Percentiles rank a stretch among this genome's conserved stretches.
Conservation (phyloP, 2,888 invertebrate species). For the Lamellibrachia satsuma region DNA sequence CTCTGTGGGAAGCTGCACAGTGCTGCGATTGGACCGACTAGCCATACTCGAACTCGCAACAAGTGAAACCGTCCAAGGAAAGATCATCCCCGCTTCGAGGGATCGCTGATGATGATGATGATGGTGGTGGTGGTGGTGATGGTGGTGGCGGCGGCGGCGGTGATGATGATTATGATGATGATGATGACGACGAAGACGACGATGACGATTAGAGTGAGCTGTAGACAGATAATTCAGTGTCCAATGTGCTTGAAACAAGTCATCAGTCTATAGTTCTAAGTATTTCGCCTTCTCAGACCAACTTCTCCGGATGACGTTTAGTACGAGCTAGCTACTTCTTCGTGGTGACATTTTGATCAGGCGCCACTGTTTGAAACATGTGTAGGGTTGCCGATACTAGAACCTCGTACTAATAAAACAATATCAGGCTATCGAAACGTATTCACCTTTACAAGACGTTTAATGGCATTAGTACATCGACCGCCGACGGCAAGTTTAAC, state of each 20-base stretch:
- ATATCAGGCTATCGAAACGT: not conserved
- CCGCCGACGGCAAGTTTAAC: not conserved
- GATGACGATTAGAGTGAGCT: too few species aligned
- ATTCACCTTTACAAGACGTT: not conserved
- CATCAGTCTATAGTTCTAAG: not conserved
- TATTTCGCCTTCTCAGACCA: not conserved
- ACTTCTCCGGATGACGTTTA: not conserved
- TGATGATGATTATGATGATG: too few species aligned
- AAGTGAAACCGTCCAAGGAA: too few species aligned
- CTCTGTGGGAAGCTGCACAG: too few species aligned
- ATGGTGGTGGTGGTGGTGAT: too few species aligned
- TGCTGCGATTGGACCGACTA: too few species aligned
- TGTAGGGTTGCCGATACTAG: not conserved
- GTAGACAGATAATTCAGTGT: too few species aligned
- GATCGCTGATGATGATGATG: too few species aligned
- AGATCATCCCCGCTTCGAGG: too few species aligned
- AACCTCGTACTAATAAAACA: not conserved
- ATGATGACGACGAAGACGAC: too few species aligned
- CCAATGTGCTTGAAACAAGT: not conserved
- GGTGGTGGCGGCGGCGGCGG: too few species aligned
- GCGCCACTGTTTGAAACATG: not conserved
- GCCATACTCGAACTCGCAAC: too few species aligned
- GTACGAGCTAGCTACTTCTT: not conserved
- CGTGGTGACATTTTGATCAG: not conserved
- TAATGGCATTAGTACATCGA: not conserved